These are phyloP conservation scores for Puffinus mauretanicus DNA, from an alignment of 2,113 vertebrate species.

Conservation along the genomic window DNA sequence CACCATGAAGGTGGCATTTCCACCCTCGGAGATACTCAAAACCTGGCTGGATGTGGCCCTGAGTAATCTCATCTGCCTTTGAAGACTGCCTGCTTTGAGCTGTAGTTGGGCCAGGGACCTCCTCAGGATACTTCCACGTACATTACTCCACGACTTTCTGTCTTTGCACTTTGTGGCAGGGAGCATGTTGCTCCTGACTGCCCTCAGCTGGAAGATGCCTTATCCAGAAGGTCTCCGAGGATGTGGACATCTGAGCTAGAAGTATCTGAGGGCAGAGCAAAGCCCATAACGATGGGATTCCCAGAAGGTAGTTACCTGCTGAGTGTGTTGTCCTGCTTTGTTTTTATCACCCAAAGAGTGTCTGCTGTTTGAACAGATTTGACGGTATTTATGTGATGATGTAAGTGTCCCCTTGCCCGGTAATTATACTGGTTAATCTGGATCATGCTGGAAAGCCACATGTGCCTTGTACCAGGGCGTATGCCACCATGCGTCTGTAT, in stretches of 20 bases:
- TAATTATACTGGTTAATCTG: constrained; percentile 59
- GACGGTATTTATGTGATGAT: constrained; percentile 8
- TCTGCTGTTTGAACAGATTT: background rate
- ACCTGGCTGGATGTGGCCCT: background rate
- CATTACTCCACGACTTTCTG: background rate
- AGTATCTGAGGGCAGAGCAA: background rate
- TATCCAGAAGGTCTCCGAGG: background rate
- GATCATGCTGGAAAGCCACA: constrained; percentile 34
- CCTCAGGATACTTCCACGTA: background rate
- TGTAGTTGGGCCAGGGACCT: background rate
- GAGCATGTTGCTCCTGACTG: background rate
- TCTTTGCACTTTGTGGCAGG: background rate
- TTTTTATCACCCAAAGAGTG: background rate
- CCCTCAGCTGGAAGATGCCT: background rate
- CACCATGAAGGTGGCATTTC: background rate
- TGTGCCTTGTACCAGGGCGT: constrained; percentile 22
- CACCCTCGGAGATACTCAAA: background rate
- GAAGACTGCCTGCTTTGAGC: background rate
- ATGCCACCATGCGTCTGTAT: background rate
- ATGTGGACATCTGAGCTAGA: background rate
- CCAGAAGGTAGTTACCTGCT: background rate
- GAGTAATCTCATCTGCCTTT: background rate
- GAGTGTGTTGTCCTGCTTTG: constrained; percentile 14
- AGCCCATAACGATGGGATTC: background rate
- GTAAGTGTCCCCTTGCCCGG: constrained; percentile 27